These are phyloP conservation scores for Maniola jurtina DNA, from an alignment of 1,140 invertebrate species.

Conservation along the genomic window DNA sequence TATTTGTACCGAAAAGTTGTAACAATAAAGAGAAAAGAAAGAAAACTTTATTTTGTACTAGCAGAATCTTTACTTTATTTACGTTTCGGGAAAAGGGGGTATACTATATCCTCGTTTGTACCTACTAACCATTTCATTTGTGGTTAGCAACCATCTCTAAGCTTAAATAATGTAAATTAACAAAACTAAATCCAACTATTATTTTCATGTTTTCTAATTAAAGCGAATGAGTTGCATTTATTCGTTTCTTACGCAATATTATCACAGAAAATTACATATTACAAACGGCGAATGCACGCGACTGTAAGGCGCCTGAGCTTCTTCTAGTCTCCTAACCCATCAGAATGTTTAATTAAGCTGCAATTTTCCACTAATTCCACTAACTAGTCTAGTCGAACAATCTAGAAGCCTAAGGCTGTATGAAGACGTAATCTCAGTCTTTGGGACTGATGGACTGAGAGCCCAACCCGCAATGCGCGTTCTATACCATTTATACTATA, in stretches of 20 bases:
- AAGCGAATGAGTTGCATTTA: constrained; percentile 13
- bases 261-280: constrained; percentile 59
- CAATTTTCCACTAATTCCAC: constrained; percentile 55
- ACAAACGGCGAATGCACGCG: constrained; percentile 34
- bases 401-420: constrained; percentile 36
- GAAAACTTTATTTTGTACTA: too few relatives aligned
- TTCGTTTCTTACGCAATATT: constrained; percentile 45
- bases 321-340: constrained; percentile 22
- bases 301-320: constrained; percentile 36
- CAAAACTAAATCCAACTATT: too few relatives aligned
- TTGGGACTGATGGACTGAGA: constrained; percentile 40
- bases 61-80: too few relatives aligned
- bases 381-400: constrained; percentile 19
- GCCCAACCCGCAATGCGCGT: constrained; percentile 11
- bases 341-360: constrained; percentile 64
- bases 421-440: constrained; percentile 40
- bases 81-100: too few relatives aligned
- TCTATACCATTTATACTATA: constrained; percentile 20
- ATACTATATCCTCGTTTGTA: too few relatives aligned
- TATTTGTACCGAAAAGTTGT: too few relatives aligned
- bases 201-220: too few relatives aligned
- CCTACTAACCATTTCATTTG: too few relatives aligned
- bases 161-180: too few relatives aligned
- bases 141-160: too few relatives aligned
- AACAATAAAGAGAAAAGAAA: too few relatives aligned